Evolutionary conservation across 2,797 vertebrate species (phyloP).

Genomic region (Enteromius argenteus): DNA sequence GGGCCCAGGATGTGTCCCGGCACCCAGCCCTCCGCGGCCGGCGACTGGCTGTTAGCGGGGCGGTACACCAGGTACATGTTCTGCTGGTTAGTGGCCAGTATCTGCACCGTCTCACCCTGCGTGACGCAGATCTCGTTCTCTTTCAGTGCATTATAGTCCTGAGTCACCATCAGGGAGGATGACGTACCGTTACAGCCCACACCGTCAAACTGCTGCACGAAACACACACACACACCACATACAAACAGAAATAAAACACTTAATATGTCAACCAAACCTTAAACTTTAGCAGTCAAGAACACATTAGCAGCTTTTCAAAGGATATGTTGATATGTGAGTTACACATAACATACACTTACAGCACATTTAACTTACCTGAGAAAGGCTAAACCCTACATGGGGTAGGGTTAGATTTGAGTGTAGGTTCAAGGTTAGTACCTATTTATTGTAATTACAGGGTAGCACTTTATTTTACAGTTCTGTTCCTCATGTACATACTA

Average conservation of each 20-base stretch:
- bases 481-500: not conserved
- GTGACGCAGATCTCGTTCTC: conserved; percentile 96
- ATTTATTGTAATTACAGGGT: not conserved
- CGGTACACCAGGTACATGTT: conserved; percentile 98
- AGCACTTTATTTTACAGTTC: no score
- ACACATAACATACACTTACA: not conserved
- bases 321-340: not conserved
- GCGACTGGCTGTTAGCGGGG: conserved; percentile 89
- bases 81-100: conserved; percentile 97
- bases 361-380: not conserved
- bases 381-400: not conserved
- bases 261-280: not conserved
- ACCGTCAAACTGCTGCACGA: conserved; percentile 76
- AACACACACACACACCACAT: conserved; percentile 15
- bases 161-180: conserved; percentile 90
- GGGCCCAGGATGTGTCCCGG: conserved; percentile 91
- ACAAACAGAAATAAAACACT: conserved; percentile 2
- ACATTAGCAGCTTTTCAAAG: not conserved
- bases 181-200: conserved; percentile 90
- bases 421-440: not conserved
- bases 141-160: conserved; percentile 97
- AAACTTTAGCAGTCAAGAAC: not conserved
- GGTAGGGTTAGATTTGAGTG: not conserved
- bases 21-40: conserved; percentile 97
- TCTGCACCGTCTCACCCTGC: conserved; percentile 93